Evolutionary conservation across 2,113 vertebrate genomes (phyloP), one percentile per base, ranked within the genome.

Genomic region (Sceloporus tristichus): DNA sequence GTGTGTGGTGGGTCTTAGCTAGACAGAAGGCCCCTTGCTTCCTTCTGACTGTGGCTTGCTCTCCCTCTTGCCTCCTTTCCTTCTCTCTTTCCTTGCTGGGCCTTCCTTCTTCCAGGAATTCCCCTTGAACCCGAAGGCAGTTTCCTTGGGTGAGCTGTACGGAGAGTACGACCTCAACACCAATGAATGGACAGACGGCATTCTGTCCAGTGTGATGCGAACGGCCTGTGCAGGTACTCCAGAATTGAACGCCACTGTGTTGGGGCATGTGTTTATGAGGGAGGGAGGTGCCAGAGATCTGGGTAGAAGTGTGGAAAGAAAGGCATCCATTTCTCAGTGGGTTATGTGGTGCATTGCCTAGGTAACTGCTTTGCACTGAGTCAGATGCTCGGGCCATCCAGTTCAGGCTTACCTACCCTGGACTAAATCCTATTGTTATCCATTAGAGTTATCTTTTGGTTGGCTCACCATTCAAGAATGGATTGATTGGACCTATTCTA

Each of bases 121-220:
- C 85, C 97, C 98, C 74, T 93, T 99, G 93, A 99, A 98, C 94
- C 98, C 98, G 0, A 98, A 98, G 89, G 97, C 98, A 0, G 89
- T 99, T 91, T 98, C 97, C 84, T 95, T 98, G 38, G 98, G 98
- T 9, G 98, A 98, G 87, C 95, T 99, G 4, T 98, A 98, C 5
- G 98, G 98, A 9, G 98, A 98, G 78, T 98, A 98, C 40, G 95
- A 98, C 95, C 97, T 98, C 40, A 96, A 91, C 84, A 98, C 97
- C 7, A 98, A 97, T 1, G 97, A 98, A 87, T 98, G 98, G 98
- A 97, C 95, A 0, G 98, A 99, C 1, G 98, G 98, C 42, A 84
- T 98, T 79, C 94, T 99, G 56, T 98, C 98, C 4, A 97, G 95
- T 0, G 90, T 99, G 84, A 98, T 99, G 98, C 96, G 98, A 88